Base-by-base conservation (phyloP, 2,888 invertebrate genomes). In the Sclerodermus sp. region DNA sequence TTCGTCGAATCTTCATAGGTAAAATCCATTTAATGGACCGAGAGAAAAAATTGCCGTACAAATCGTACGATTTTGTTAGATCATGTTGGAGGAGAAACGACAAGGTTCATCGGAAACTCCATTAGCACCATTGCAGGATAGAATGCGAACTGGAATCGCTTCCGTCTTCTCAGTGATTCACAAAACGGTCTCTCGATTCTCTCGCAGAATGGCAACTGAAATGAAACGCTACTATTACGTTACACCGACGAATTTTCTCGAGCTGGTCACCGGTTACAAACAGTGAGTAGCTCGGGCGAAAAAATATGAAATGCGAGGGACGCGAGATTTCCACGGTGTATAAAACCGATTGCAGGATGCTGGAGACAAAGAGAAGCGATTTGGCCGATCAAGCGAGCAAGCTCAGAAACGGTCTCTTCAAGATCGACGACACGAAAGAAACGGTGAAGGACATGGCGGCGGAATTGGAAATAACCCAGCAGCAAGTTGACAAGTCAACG, bases 211-310 rank as follows among this genome's bases (percentile, higher is more conserved):
- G 93, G 82, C 85, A 62, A 68, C 79, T 8, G 91, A 93, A 80
- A 86, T 91, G 82, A 86, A 89, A 51, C 79, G 94, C 10, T 85
- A 87, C 70, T 93, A 90, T 78, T 93, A 94, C 75, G 93, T 94
- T 39, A 94, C 94, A 0, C 92, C 93, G 0, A 90, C 90, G 18
- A 93, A 93, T 79, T 94, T 91, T 67, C 80, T 94, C 49, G 91
- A 93, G 70, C 82, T 94, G 12, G 92, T 94, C 1, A 81, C 87
- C 1, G 91, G 92, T 8, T 94, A 92, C 70, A 91, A 91, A 75
- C 83, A 83, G 90, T 91, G 73, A 80, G 82, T 77, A n/a, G 23
- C 3, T 23, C 23, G 8, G n/a, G n/a, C n/a, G n/a, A n/a, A n/a
- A n/a, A n/a, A n/a, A n/a, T n/a, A n/a, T n/a, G n/a, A n/a, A n/a